Evolutionary conservation across 1,140 invertebrate genomes (phyloP).

Genomic region (Idris sp.): DNA sequence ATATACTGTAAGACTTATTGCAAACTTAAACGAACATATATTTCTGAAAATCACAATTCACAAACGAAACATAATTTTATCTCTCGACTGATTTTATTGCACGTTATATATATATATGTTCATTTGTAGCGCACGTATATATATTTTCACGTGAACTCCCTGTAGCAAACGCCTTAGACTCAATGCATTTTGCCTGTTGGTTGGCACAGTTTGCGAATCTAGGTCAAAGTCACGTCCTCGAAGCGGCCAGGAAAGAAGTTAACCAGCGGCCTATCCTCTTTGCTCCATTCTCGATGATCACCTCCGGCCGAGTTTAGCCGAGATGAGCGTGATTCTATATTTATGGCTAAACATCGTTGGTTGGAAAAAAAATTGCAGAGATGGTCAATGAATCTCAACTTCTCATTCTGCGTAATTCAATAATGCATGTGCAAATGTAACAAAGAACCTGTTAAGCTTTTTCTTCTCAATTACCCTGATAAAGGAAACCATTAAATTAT

Average conservation of each 20-base stretch:
- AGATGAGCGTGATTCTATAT: slow-evolving; percentile 73
- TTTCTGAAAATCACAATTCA: too few relatives aligned
- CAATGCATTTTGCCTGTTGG: slow-evolving; percentile 54
- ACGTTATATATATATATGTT: too few relatives aligned
- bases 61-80: too few relatives aligned
- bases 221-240: slow-evolving; percentile 78
- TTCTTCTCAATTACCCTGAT: too few relatives aligned
- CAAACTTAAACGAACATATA: too few relatives aligned
- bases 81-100: too few relatives aligned
- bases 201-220: slow-evolving; percentile 67
- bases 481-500: too few relatives aligned
- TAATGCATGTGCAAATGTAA: too few relatives aligned
- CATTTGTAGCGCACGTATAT: slow-evolving; percentile 26
- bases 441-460: too few relatives aligned
- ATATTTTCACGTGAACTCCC: slow-evolving; percentile 31
- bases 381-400: slow-evolving; percentile 27
- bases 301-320: slow-evolving; percentile 67
- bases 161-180: slow-evolving; percentile 55
- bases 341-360: slow-evolving; percentile 63
- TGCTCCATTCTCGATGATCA: slow-evolving; percentile 62
- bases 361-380: slow-evolving; percentile 12
- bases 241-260: slow-evolving; percentile 72
- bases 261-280: slow-evolving; percentile 67
- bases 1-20: too few relatives aligned
- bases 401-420: too few relatives aligned